Base-by-base conservation (phyloP, 2,888 invertebrate genomes). In the Tineola bisselliella region DNA sequence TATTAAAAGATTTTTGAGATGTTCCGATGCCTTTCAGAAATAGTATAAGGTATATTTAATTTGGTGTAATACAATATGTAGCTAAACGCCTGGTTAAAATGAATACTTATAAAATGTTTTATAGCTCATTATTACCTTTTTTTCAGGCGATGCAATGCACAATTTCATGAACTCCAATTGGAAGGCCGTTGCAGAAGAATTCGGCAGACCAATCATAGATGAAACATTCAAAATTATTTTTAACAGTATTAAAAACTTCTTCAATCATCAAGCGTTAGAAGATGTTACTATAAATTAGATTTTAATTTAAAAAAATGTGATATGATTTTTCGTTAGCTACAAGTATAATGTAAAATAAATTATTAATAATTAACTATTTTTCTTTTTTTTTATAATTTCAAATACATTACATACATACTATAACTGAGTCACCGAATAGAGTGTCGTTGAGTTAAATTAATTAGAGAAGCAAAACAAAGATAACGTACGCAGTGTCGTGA, bases 101-200 rank as follows among this genome's bases (percentile, higher is more conserved):
- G n/a, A n/a, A n/a, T n/a, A n/a, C n/a, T n/a, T n/a, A n/a, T n/a
- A n/a, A n/a, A n/a, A n/a, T n/a, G n/a, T n/a, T n/a, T n/a, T n/a
- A n/a, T n/a, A n/a, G n/a, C n/a, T n/a, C n/a, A n/a, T n/a, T n/a
- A n/a, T n/a, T n/a, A n/a, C n/a, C n/a, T n/a, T n/a, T n/a, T n/a
- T 73, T 72, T 15, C 70, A 81, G 81, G 80, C 70, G 75, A 75
- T 10, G 62, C 73, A 0, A 70, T 81, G 70, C 73, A 73, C 61
- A 65, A 63, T 1, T 81, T 81, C 61, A 79, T 80, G 77, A 80
- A 80, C 59, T 70, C 69, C 1, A 79, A 75, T 62, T 81, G 81
- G 81, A 75, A 74, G 62, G 59, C 67, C 0, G 64, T 81, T 13
- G 65, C 69, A 0, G 62, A 72, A 25, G 79, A 80, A 59, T 81